phyloP scores from a whole-genome alignment of 2,113 vertebrate species.

The Spizaetus ornatus region DNA sequence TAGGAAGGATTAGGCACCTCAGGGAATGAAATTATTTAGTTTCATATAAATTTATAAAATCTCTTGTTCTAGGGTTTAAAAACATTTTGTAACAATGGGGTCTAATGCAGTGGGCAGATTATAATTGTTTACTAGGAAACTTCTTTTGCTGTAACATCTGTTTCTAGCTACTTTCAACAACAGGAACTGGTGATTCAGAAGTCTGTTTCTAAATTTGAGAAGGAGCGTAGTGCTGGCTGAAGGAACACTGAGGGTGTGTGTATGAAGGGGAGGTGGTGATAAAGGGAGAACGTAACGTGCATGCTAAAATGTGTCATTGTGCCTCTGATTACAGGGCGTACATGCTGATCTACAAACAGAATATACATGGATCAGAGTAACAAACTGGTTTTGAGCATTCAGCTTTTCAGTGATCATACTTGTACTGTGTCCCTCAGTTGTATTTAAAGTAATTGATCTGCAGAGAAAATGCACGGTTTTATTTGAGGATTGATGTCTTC shows the following conservation, averaged over 20 bases:
- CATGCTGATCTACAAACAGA: neutral
- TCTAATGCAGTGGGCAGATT: neutral
- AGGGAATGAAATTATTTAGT: neutral
- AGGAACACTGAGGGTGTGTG: neutral
- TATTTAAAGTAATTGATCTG: neutral
- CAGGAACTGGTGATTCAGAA: slow-evolving; percentile 48
- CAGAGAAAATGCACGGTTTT: neutral
- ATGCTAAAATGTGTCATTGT: neutral
- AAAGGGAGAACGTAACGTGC: neutral
- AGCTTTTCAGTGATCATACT: neutral
- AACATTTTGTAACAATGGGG: neutral
- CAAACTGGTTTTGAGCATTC: neutral
- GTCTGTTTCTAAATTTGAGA: slow-evolving; percentile 26
- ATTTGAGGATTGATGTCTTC: neutral
- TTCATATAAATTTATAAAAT: neutral
- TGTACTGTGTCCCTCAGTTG: neutral
- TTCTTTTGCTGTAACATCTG: neutral
- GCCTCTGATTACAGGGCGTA: neutral
- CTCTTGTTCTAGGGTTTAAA: neutral
- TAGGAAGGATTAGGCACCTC: neutral
- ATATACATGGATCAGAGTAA: neutral
- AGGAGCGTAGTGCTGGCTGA: neutral
- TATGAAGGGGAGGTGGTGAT: neutral
- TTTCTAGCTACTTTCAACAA: slow-evolving; percentile 20
- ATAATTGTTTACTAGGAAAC: neutral